Percentiles rank a stretch among this genome's conserved stretches.
These are phyloP conservation scores for Sericinus montela DNA, from an alignment of 2,888 invertebrate species.

Conservation along the genomic window DNA sequence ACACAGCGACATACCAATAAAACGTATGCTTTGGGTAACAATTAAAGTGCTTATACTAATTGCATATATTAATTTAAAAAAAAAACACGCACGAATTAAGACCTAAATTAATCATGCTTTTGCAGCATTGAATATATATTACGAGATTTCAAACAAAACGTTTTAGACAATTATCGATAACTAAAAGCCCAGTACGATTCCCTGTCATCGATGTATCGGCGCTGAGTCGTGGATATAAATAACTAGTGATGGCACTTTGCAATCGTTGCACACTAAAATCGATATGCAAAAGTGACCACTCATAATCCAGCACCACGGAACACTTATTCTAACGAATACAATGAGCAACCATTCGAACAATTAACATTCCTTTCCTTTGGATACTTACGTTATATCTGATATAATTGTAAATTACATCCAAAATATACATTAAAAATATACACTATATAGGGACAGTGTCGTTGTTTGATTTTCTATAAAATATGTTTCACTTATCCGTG, in stretches of 20 bases:
- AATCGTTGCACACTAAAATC: conserved; percentile 38
- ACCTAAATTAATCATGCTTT: conserved; percentile 52
- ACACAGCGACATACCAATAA: conserved; percentile 45
- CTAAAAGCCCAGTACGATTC: conserved; percentile 64
- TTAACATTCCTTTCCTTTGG: conserved; percentile 47
- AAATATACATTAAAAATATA: conserved; percentile 65
- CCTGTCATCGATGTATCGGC: conserved; percentile 24
- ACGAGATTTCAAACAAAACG: conserved; percentile 78
- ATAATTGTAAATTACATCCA: conserved; percentile 70
- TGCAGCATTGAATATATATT: conserved; percentile 69
- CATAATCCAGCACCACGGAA: conserved; percentile 61
- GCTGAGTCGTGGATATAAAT: conserved; percentile 57
- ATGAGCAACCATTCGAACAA: conserved; percentile 73
- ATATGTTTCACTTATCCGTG: conserved; percentile 40
- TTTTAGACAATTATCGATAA: conserved; percentile 57
- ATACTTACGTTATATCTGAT: conserved; percentile 37
- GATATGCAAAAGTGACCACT: conserved; percentile 23
- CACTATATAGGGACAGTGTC: conserved; percentile 49
- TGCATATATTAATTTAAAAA: conserved; percentile 71
- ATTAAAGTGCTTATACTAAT: conserved; percentile 62
- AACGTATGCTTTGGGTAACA: conserved; percentile 72
- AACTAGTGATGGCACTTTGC: conserved; percentile 68
- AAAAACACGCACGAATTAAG: conserved; percentile 67
- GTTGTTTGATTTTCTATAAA: conserved; percentile 33
- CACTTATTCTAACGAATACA: conserved; percentile 61